phyloP scores from a whole-genome alignment of 2,113 vertebrate species.

The Pan paniscus region DNA sequence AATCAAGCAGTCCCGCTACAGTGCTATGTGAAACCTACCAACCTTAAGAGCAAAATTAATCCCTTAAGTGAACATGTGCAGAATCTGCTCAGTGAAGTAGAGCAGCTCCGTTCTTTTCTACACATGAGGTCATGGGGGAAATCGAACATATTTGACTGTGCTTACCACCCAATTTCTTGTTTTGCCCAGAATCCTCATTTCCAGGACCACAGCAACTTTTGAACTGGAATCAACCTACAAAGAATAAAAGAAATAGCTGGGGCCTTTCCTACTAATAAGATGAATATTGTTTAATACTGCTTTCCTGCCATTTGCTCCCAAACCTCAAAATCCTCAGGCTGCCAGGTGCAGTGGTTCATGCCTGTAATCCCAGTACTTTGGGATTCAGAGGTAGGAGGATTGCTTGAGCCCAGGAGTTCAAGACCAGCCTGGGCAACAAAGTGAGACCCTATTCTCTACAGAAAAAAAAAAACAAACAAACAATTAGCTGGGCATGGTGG shows the following conservation, averaged over 20 bases:
- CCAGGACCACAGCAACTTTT: not conserved
- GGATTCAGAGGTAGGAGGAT: too few relatives aligned
- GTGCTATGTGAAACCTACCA: not conserved
- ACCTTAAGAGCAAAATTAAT: not conserved
- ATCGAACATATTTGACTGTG: not conserved
- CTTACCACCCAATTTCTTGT: not conserved
- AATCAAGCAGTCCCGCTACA: not conserved
- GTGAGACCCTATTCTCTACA: too few relatives aligned
- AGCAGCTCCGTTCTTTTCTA: not conserved
- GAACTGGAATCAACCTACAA: not conserved
- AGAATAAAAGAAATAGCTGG: slow-evolving; percentile 18
- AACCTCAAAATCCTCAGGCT: not conserved
- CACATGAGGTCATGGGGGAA: not conserved
- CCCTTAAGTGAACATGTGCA: not conserved
- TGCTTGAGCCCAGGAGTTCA: too few relatives aligned
- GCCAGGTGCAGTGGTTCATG: too few relatives aligned
- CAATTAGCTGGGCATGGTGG: too few relatives aligned
- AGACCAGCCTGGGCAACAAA: too few relatives aligned
- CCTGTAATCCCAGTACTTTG: too few relatives aligned
- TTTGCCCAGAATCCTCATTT: not conserved
- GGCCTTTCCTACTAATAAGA: not conserved
- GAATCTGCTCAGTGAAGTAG: not conserved
- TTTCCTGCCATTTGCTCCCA: not conserved
- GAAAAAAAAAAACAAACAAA: too few relatives aligned
- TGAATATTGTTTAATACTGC: not conserved